Base-by-base conservation (phyloP, 2,113 vertebrate species). In the Ovis aries region DNA sequence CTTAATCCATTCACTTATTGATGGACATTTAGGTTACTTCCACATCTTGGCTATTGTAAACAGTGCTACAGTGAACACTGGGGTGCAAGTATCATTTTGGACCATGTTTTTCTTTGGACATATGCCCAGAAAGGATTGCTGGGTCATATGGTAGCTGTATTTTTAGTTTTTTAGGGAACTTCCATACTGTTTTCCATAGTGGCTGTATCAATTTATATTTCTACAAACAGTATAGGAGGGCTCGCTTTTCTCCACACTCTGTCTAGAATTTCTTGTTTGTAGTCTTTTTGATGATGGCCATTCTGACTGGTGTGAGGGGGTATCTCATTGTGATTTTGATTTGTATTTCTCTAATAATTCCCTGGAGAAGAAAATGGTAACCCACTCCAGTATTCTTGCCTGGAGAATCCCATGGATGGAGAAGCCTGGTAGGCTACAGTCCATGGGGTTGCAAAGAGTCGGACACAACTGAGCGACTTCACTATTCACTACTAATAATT, bases 401-500 rank as follows among this genome's bases (percentile, higher is more conserved):
- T 59, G 9, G 57, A 59, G 25, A 59, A 59, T 59, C 57, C 57
- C 57, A 59, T 27, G 57, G 57, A 59, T 27, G 25, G 57, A 59
- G 57, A 27, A 27, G 57, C 57, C 25, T 11, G 25, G 25, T 59
- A 27, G 57, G 57, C 10, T 59, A 11, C 25, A 59, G 57, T 59
- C 25, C 57, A 59, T 0, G 4, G 57, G 4, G 25, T 27, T 2
- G 10, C 25, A 27, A 57, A 23, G 9, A 59, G 25, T 59, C 0
- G 4, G 25, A 59, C 57, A 59, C 25, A 27, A 59, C 25, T 59
- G 57, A 59, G 57, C 4, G 10, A 59, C 57, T 59, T 59, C 57
- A 59, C 57, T 59, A 25, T 59, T 59, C 25, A 59, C 57, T 59
- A 40, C n/a, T 74, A 40, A 71, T 23, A 77, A 29, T 77, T 77